Percentiles rank a stretch among this genome's conserved stretches.
phyloP scores from a whole-genome alignment of 2,888 invertebrate genomes.

The Himalopsyche japonica region DNA sequence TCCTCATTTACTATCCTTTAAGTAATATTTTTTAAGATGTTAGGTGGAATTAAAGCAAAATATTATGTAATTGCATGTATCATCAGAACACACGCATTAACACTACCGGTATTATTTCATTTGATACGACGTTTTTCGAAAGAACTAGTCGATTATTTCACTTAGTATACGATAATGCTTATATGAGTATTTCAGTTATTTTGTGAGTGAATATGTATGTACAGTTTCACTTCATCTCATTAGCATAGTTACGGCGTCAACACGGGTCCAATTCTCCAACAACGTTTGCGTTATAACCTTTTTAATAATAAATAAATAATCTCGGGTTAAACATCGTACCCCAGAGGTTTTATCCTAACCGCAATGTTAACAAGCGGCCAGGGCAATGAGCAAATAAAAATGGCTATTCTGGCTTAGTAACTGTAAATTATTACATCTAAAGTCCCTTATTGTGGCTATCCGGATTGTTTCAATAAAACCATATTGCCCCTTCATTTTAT shows the following conservation, averaged over 20 bases:
- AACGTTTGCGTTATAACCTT: background rate
- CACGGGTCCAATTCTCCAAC: background rate
- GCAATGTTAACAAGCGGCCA: background rate
- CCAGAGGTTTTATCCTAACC: background rate
- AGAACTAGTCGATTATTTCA: too few relatives aligned
- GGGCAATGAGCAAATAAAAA: background rate
- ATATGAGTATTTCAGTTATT: background rate
- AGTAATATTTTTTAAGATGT: too few relatives aligned
- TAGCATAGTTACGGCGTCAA: background rate
- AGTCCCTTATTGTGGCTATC: too few relatives aligned
- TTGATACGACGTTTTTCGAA: too few relatives aligned
- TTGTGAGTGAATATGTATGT: background rate
- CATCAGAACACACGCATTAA: too few relatives aligned
- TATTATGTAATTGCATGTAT: too few relatives aligned
- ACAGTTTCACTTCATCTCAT: background rate
- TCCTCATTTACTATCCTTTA: too few relatives aligned
- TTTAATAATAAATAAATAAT: slow-evolving; percentile 1
- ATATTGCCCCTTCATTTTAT: too few relatives aligned
- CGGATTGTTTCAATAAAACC: too few relatives aligned
- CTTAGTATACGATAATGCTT: background rate
- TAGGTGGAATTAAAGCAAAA: too few relatives aligned
- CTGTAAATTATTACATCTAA: too few relatives aligned
- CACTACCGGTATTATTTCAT: too few relatives aligned
- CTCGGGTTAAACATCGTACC: background rate
- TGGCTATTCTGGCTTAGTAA: background rate